Base-by-base conservation (phyloP, 1,140 invertebrate species). In the Heliconius nattereri region DNA sequence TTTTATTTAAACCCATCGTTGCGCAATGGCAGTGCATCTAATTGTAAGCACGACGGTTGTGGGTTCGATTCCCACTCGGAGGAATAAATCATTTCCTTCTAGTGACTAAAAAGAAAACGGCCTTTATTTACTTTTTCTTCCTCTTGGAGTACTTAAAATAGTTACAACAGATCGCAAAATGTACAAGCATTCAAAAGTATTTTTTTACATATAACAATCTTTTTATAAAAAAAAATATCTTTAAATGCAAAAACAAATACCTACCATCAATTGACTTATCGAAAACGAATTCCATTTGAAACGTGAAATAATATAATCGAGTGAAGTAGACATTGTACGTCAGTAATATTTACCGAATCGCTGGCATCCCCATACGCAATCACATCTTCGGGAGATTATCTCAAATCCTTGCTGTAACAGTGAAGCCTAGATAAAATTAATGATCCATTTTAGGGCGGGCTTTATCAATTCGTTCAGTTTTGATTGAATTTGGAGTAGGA, bases 361-460 rank as follows among this genome's bases (percentile, higher is more conserved):
- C 32, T 72, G 35, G 49, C 9, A 60, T 75, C 45, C 60, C 7
- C 52, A 75, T 75, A 75, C 66, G 70, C 66, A 72, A 72, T 71
- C 71, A 72, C 71, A 72, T 72, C 54, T 75, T 75, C 52, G 29
- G 52, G 54, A 75, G 74, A 75, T 75, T 75, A 75, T 66, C 71
- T 72, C 60, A 75, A 75, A 81, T 71, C 72, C 79, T 66, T 52
- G 35, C 72, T 40, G 60, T 74, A 81, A 78, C 77, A 60, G 76
- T 81, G 79, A 83, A 78, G 76, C 81, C 80, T 84, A 70, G 78
- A 84, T 78, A 81, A 73, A 81, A 78, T 81, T 84, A 86, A 85
- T 83, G 76, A 83, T 80, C 78, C 81, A 76, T 81, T 81, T 75
- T 70, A 79, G 76, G 71, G 60, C 29, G 70, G 78, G 81, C 73